A percentile compares a stretch with the other conserved stretches of the same genome.
Conservation (phyloP, 2,797 vertebrate species). For the Pristis pectinata region DNA sequence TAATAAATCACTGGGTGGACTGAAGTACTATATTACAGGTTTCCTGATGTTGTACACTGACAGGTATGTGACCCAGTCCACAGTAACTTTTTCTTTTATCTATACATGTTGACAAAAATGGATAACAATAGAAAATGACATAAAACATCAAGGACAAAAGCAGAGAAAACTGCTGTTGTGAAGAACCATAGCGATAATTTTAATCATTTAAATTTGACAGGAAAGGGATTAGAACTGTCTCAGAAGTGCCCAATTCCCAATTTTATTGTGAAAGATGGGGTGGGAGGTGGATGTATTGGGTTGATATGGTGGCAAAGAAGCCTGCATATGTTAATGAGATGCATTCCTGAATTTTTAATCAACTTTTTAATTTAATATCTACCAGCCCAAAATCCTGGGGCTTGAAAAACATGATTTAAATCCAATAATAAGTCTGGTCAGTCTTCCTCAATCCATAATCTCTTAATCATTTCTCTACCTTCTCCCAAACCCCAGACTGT, state of each 20-base stretch:
- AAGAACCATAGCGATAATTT: not conserved
- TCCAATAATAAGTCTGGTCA: too few relatives aligned
- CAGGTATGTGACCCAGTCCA: not conserved
- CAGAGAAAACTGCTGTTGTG: not conserved
- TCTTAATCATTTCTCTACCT: not conserved
- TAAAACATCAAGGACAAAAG: not conserved
- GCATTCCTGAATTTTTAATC: too few relatives aligned
- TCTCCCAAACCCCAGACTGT: too few relatives aligned
- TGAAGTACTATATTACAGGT: constrained; percentile 39
- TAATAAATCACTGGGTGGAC: constrained; percentile 41
- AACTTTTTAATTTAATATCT: too few relatives aligned
- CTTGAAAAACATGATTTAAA: too few relatives aligned
- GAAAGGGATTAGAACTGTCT: not conserved
- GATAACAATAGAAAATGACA: not conserved
- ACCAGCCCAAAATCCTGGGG: too few relatives aligned
- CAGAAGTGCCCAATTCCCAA: too few relatives aligned
- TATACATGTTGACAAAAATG: not conserved
- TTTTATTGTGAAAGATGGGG: too few relatives aligned
- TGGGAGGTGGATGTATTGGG: too few relatives aligned
- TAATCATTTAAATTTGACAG: not conserved
- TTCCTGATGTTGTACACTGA: not conserved
- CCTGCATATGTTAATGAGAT: too few relatives aligned
- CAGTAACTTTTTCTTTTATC: not conserved
- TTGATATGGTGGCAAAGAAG: too few relatives aligned
- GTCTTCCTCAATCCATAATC: not conserved